Base-by-base conservation (phyloP, 2,113 vertebrate genomes). In the Pardalotus punctatus region DNA sequence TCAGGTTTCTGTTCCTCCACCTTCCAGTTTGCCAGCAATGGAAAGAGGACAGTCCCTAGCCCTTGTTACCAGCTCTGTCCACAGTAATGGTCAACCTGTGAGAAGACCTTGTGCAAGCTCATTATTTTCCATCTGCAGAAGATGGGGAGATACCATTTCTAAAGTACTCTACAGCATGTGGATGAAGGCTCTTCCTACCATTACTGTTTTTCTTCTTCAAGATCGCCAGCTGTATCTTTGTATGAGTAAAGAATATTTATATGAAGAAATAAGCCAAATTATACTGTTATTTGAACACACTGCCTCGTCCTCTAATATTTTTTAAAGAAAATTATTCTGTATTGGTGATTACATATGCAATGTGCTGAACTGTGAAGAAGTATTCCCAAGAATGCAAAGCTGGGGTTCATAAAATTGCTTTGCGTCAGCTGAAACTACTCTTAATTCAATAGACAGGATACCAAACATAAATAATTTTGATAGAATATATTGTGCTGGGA, bases 391-490 rank as follows among this genome's bases (percentile, higher is more conserved):
- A 72, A 81, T 20, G 27, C 38, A 69, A 86, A 86, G 13, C 61
- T 69, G 6, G 28, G 12, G 12, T 66, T 81, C 42, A 70, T 76
- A 53, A 92, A 90, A 85, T 83, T 88, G 45, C 27, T 92, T 88
- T 65, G 18, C 36, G n/a, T 93, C 74, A 79, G 38, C 62, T 92
- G 71, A 83, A 73, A 81, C 57, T 33, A 40, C 12, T 61, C 74
- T 80, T 90, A 82, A 91, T 91, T 87, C 42, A 62, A 94, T 77
- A 91, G 40, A 50, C 23, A 50, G 21, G 17, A 36, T 38, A 45
- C 9, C 5, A 8, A 89, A 85, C n/a, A 69, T 79, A 79, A 76
- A 88, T 82, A 77, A 93, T 82, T 91, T 79, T 95, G 61, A 54
- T 81, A 50, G 29, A 79, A 53, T 35, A 14, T 42, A 62, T 90